Evolutionary conservation across 2,797 vertebrate species (phyloP), one percentile per base, ranked within the genome.

Genomic region (Euthynnus affinis): DNA sequence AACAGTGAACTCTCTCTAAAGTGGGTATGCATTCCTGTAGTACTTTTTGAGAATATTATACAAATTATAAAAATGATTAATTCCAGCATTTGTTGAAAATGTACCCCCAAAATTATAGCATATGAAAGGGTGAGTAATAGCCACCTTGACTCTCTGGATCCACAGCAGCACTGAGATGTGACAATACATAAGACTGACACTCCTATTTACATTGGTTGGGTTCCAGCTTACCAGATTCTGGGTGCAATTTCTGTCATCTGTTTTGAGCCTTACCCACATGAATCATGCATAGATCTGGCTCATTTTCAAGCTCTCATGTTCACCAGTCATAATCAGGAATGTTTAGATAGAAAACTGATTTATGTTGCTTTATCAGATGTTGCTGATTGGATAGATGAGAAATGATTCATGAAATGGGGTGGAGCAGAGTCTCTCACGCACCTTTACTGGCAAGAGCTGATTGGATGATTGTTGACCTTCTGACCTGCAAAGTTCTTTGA

Each of bases 311-410:
- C 71, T 76, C 34, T 86, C 62, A 66, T 74, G 87, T 87, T 86
- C 72, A 72, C 56, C 69, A 69, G 46, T 85, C 71, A 84, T 84
- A 82, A 89, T 86, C 87, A 83, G 75, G 75, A 88, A 93, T 93
- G 93, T 95, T 95, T 95, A 94, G 88, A 89, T 91, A 94, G 88
- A 87, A 70, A 86, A 83, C 76, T 88, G 91, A 92, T 91, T 93
- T 87, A 76, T 83, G 71, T 76, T 23, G 48, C 83, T 76, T 92
- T 89, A 93, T 94, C 88, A 88, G 90, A 91, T 88, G 67, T 79
- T 75, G 68, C 76, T 87, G 86, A 94, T 94, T 81, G 72, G 87
- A 89, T 74, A 72, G 71, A 89, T 87, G 89, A 85, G 76, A 80
- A 92, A 91, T 93, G 89, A 93, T 87, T 91, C 69, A 88, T 80